phyloP scores from a whole-genome alignment of 2,888 invertebrate species.

The Augochlorella aurata region DNA sequence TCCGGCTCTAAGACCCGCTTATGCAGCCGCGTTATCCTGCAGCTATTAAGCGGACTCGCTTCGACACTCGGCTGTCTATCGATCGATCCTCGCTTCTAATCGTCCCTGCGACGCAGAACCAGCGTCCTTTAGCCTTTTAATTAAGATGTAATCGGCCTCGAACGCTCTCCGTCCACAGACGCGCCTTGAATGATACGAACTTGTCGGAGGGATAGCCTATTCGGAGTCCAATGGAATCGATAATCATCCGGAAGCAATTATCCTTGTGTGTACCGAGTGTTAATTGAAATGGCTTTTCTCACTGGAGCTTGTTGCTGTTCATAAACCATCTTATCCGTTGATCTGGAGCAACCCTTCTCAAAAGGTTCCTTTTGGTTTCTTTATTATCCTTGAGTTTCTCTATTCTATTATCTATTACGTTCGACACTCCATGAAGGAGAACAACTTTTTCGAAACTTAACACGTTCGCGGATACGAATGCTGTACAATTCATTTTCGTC shows the following conservation, averaged over 20 bases:
- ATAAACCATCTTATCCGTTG: not conserved
- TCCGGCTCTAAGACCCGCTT: slow-evolving; percentile 20
- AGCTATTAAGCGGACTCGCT: slow-evolving; percentile 42
- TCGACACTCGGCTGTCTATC: slow-evolving; percentile 21
- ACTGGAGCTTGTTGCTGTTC: not conserved
- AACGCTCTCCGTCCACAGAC: not conserved
- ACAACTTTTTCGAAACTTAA: too few relatives aligned
- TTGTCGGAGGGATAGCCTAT: not conserved
- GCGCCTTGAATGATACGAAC: slow-evolving; percentile 1
- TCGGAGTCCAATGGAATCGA: not conserved
- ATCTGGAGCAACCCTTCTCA: not conserved
- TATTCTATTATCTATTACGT: too few relatives aligned
- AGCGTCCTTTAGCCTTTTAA: slow-evolving; percentile 18
- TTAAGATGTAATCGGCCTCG: slow-evolving; percentile 21
- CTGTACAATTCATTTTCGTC: too few relatives aligned
- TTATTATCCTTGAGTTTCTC: not conserved
- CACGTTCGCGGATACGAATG: too few relatives aligned
- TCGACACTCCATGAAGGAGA: too few relatives aligned
- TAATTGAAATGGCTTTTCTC: not conserved
- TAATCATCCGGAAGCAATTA: slow-evolving; percentile 14
- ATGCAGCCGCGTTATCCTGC: slow-evolving; percentile 46
- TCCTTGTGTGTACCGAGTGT: slow-evolving; percentile 12
- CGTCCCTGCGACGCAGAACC: not conserved
- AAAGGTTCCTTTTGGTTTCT: not conserved
- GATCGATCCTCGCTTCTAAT: slow-evolving; percentile 22